Conservation (phyloP, 2,888 invertebrate species). For the Epiblema foenella region DNA sequence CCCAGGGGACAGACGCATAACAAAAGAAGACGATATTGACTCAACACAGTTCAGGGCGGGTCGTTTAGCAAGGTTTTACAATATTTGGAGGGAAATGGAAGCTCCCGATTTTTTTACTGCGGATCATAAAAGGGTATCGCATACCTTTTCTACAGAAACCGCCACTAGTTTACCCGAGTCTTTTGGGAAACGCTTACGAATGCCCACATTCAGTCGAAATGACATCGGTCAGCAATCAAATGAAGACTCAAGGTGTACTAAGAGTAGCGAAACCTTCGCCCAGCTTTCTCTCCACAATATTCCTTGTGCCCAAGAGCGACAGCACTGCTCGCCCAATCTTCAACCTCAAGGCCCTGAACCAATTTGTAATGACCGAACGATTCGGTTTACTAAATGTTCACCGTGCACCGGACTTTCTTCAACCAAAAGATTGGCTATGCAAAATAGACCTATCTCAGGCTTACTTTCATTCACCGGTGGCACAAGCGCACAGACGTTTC, state of each 20-base stretch:
- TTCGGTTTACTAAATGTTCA: no score
- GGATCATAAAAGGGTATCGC: slow-evolving; percentile 28
- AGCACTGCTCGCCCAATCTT: no score
- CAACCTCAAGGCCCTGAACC: no score
- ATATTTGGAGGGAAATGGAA: not conserved
- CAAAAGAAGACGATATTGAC: slow-evolving; percentile 12
- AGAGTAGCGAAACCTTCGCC: slow-evolving; percentile 19
- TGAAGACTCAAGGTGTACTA: slow-evolving; percentile 42
- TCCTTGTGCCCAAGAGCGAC: slow-evolving; percentile 32
- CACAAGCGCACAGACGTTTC: no score
- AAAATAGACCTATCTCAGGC: no score
- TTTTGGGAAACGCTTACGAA: not conserved
- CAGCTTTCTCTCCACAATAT: slow-evolving; percentile 40
- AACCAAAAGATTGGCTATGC: no score
- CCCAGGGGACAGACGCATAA: not conserved
- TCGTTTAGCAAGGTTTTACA: not conserved
- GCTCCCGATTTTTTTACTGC: slow-evolving; percentile 4
- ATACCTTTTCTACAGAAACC: slow-evolving; percentile 14
- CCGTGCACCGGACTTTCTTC: no score
- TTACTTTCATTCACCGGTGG: no score
- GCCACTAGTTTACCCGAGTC: slow-evolving; percentile 1
- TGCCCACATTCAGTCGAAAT: slow-evolving; percentile 22
- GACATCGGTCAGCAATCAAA: slow-evolving; percentile 30
- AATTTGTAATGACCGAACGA: no score
- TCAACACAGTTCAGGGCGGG: slow-evolving; percentile 15